Conservation (phyloP, 1,140 invertebrate genomes). For the Ceratina australensis region DNA sequence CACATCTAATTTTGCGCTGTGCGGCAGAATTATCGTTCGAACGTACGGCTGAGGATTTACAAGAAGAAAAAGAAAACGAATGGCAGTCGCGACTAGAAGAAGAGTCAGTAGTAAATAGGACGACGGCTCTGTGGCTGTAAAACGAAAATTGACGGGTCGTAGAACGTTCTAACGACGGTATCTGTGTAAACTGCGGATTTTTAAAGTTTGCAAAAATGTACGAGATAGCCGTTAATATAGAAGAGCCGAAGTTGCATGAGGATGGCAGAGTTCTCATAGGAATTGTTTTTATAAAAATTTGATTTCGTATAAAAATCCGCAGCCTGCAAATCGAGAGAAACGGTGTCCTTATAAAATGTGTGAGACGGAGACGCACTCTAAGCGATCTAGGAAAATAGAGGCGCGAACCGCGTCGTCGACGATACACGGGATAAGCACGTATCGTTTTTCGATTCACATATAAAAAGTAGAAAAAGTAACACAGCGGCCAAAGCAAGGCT, state of each 20-base stretch:
- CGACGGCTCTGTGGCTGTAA: conserved; percentile 2
- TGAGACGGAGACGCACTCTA: too few species aligned
- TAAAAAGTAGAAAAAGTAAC: conserved; percentile 47
- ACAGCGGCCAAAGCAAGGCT: conserved; percentile 10
- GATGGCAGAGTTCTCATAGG: too few species aligned
- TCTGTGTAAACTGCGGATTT: too few species aligned
- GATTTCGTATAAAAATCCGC: too few species aligned
- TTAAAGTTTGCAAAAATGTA: too few species aligned
- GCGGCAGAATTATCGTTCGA: background rate
- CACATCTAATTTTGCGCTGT: background rate
- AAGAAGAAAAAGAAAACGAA: conserved; percentile 25
- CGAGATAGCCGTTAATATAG: too few species aligned
- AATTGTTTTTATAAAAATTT: too few species aligned
- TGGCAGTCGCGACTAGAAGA: conserved; percentile 49
- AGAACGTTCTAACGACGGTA: too few species aligned
- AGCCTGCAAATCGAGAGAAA: too few species aligned
- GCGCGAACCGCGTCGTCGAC: background rate
- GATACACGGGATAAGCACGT: too few species aligned
- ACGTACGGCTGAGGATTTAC: background rate
- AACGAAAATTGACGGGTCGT: background rate
- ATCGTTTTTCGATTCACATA: background rate
- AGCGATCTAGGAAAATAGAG: background rate
- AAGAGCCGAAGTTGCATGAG: too few species aligned
- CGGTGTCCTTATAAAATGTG: too few species aligned
- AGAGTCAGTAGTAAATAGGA: conserved; percentile 8